These are phyloP conservation scores for Mystacides longicornis DNA, from an alignment of 2,888 invertebrate species.

Conservation along the genomic window DNA sequence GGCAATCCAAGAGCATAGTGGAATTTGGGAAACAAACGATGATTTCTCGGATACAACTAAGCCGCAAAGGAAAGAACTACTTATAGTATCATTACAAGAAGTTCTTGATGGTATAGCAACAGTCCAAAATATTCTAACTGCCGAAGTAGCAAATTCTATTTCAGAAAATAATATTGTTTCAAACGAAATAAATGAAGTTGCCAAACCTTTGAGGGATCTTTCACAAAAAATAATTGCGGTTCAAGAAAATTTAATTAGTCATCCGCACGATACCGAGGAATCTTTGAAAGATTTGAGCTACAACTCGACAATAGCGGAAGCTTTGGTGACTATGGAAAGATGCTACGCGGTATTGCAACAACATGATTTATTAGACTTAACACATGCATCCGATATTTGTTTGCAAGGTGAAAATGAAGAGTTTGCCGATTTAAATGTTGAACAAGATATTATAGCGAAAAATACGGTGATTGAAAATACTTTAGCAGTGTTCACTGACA, in stretches of 20 bases:
- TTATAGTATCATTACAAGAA: conserved; percentile 26
- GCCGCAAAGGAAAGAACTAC: conserved; percentile 2
- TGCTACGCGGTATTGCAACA: conserved; percentile 39
- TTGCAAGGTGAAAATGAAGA: conserved; percentile 1
- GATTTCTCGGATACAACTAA: neutral
- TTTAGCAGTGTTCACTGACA: conserved; percentile 28
- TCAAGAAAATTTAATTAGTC: conserved; percentile 33
- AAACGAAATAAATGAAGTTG: conserved; percentile 25
- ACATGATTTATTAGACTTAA: conserved; percentile 38
- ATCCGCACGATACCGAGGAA: conserved; percentile 27
- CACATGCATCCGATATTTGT: conserved; percentile 32
- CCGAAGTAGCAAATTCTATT: conserved; percentile 11
- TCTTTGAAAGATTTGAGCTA: conserved; percentile 21
- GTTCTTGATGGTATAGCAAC: conserved; percentile 29
- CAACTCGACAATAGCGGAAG: conserved; percentile 35
- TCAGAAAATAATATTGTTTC: neutral
- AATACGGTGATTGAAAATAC: conserved; percentile 30
- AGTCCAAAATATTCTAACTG: conserved; percentile 28
- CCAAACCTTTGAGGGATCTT: conserved; percentile 36
- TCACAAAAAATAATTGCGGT: conserved; percentile 36
- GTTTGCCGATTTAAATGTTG: conserved; percentile 25
- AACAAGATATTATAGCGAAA: conserved; percentile 30
- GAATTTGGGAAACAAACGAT: conserved; percentile 18
- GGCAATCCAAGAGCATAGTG: conserved; percentile 26
- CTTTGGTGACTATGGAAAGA: conserved; percentile 37